Evolutionary conservation across 2,888 invertebrate species (phyloP), one percentile per base, ranked within the genome.

Genomic region (Netelia virgata): DNA sequence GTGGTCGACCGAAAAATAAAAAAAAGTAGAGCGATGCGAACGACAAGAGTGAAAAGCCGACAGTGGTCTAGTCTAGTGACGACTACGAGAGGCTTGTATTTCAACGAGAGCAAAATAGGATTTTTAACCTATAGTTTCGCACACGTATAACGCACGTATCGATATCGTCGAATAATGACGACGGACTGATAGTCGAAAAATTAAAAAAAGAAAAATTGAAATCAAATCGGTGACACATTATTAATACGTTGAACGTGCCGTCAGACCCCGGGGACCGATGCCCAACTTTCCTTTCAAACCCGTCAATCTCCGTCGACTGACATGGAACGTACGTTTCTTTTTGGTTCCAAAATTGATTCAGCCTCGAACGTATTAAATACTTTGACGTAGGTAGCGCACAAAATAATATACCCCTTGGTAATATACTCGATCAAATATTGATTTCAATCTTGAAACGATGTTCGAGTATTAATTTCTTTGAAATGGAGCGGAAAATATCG

Each of bases 1-100:
- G 36, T 36, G 72, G 16, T 72, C 63, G 61, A 16, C 53, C 61
- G 55, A 28, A 50, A 61, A 63, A 20, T n/a, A 18, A 18, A 68
- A 78, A 53, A 76, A 36, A 66, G 8, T 36, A 59, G 68, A 68
- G 23, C 61, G 50, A 59, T 64, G 78, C 64, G 69, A 73, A 36
- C 64, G 84, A 78, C 78, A 64, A 43, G 81, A 53, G 64, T 82
- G 74, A 84, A 74, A 70, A 63, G 75, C 72, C 41, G 70, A 11
- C 23, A 36, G 69, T 36, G 36, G 36, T 68, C 63, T 75, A 59
- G 50, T 18, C 50, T 55, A 43, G 63, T 69, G 53, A 68, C 50
- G 66, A 50, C 50, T 41, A 63, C 18, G 47, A 77, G 50, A 81
- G 74, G 11, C 41, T 69, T 55, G 64, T 61, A 69, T 81, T 74